Evolutionary conservation across 2,888 invertebrate species (phyloP).

Genomic region (Tanytarsus gracilentus): DNA sequence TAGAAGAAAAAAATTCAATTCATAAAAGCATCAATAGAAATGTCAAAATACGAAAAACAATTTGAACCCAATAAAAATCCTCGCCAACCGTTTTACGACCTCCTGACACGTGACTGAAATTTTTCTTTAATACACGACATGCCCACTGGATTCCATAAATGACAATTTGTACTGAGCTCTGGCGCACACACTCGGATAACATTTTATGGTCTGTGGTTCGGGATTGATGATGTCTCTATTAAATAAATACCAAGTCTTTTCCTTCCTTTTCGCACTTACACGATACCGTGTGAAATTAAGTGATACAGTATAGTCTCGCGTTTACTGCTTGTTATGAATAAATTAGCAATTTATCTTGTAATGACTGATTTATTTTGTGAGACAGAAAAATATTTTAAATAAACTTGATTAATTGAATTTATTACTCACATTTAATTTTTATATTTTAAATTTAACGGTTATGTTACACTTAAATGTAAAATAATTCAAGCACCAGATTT

Average conservation of each 20-base stretch:
- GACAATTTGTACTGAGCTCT: constrained; percentile 21
- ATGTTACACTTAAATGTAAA: no score
- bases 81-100: neutral
- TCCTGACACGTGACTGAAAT: constrained; percentile 23
- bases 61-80: constrained; percentile 1
- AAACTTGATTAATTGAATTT: no score
- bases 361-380: no score
- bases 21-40: no score
- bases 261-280: no score
- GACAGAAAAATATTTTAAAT: no score
- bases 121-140: constrained; percentile 14
- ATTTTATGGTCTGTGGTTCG: constrained; percentile 3
- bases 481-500: no score
- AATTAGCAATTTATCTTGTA: no score
- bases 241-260: neutral
- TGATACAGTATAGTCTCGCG: neutral
- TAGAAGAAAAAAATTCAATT: no score
- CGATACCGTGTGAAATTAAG: neutral
- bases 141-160: constrained; percentile 28
- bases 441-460: no score
- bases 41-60: neutral
- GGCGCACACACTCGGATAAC: neutral
- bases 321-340: neutral
- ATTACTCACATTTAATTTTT: no score
- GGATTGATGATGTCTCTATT: neutral